These are phyloP conservation scores for Cephus pulcher DNA, from an alignment of 2,888 invertebrate genomes.

Conservation along the genomic window DNA sequence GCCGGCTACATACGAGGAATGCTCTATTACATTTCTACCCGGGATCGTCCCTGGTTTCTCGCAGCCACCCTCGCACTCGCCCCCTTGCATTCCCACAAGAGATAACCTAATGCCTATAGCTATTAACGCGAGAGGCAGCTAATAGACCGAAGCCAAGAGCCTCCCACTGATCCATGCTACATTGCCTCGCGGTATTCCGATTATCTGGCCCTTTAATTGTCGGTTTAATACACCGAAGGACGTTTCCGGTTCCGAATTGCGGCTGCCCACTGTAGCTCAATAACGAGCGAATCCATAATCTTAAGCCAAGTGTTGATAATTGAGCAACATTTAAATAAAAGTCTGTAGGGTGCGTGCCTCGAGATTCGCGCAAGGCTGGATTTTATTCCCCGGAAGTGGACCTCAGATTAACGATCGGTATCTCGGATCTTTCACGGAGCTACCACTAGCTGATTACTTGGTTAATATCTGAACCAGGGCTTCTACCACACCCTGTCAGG, in stretches of 20 bases:
- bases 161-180: conserved; percentile 17
- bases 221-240: conserved; percentile 41
- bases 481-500: neutral
- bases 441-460: too few species aligned
- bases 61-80: neutral
- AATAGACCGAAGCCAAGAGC: conserved; percentile 20
- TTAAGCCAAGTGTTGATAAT: too few species aligned
- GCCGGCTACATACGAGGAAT: neutral
- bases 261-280: neutral
- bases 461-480: too few species aligned
- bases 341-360: too few species aligned
- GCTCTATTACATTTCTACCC: neutral
- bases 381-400: too few species aligned
- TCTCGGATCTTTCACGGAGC: too few species aligned
- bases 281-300: too few species aligned
- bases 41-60: neutral
- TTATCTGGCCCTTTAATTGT: conserved; percentile 47
- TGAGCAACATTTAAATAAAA: too few species aligned
- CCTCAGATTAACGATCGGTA: too few species aligned
- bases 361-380: too few species aligned
- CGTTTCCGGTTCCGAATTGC: conserved; percentile 13
- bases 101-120: conserved; percentile 58
- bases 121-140: conserved; percentile 47
- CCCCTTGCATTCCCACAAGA: conserved; percentile 20
- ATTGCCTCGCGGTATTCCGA: conserved; percentile 32